Evolutionary conservation across 2,113 vertebrate genomes (phyloP).

Genomic region (Cynocephalus volans): DNA sequence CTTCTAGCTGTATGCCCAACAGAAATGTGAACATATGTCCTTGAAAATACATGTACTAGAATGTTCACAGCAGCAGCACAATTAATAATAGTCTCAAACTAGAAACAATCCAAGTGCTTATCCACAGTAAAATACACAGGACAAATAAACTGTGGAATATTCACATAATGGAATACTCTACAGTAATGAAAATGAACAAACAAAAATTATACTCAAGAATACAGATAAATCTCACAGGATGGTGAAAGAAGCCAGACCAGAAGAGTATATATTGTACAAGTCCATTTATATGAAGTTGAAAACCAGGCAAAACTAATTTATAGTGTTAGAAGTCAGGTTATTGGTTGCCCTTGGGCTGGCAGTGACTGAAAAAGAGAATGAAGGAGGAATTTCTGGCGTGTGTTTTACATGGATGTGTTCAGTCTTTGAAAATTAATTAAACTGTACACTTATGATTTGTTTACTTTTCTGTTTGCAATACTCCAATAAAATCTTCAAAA

Average conservation of each 20-base stretch:
- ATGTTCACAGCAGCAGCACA: slow-evolving; percentile 12
- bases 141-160: slow-evolving; percentile 4
- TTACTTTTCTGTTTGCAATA: background rate
- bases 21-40: slow-evolving; percentile 42
- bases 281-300: background rate
- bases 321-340: background rate
- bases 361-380: background rate
- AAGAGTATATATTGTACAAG: background rate
- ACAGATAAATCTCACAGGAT: background rate
- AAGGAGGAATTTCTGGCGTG: background rate
- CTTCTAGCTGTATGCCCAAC: background rate
- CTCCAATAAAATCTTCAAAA: background rate
- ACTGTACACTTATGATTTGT: background rate
- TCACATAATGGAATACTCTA: background rate
- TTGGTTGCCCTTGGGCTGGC: background rate
- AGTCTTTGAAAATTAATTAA: background rate
- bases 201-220: background rate
- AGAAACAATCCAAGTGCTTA: slow-evolving; percentile 38
- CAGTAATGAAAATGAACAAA: slow-evolving; percentile 30
- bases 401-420: background rate
- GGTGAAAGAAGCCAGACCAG: background rate
- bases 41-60: slow-evolving; percentile 30
- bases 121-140: slow-evolving; percentile 37
- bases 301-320: background rate
- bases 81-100: slow-evolving; percentile 2